Evolutionary conservation across 2,888 invertebrate species (phyloP), one percentile per base, ranked within the genome.

Genomic region (Epinotia demarniana): DNA sequence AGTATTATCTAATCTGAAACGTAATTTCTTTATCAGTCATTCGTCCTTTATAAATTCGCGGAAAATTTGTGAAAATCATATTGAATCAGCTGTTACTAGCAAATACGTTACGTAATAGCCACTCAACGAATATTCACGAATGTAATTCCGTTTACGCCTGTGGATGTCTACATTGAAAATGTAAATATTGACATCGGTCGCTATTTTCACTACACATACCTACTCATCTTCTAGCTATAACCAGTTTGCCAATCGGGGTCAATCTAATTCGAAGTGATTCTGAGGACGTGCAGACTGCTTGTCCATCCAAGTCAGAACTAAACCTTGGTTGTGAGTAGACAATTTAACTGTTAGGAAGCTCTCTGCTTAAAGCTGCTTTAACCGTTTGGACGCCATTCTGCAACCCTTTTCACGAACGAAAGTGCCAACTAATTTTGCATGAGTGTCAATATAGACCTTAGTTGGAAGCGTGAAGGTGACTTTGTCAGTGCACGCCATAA

Each of bases 11-110:
- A 71, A 53, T 39, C 53, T 27, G 16, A 16, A 64, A 39, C 64
- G 58, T 46, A 46, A 58, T 73, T 49, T 16, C 0, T 46, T 19
- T 69, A 74, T 74, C 62, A 69, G 73, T 69, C 73, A 68, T 73
- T 69, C 43, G 61, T 61, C 23, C 39, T 71, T 39, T 43, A 46
- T 68, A 18, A 4, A 61, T n/a, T 43, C 19, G 27, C 23, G 16
- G 46, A 68, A 27, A 61, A 46, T 69, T 58, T 19, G n/a, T 63
- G 68, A 63, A 69, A 74, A 23, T 49, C 5, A 6, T 62, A 39
- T 73, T 57, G 46, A 73, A 19, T 62, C 71, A 63, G 13, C 23
- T 57, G 63, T 63, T 53, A 60, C 53, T 27, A 13, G 13, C 60
- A 58, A 27, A 43, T 57, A 3, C 2, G 9, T 69, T 73, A 69